Evolutionary conservation across 2,888 invertebrate genomes (phyloP).

Genomic region (Ectemnius lituratus): DNA sequence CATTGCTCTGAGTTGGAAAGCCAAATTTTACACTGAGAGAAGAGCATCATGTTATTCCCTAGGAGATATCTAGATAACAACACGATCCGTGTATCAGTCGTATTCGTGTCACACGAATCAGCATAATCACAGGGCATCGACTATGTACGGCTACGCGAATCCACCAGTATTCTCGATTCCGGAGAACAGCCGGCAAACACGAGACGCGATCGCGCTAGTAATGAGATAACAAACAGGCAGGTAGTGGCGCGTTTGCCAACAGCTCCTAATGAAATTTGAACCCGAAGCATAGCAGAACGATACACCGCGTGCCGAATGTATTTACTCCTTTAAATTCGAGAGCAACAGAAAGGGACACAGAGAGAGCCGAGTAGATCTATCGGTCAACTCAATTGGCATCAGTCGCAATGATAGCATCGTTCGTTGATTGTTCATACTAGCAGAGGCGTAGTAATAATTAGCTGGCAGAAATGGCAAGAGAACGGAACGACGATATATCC

Average conservation of each 20-base stretch:
- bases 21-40: too few relatives aligned
- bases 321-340: neutral
- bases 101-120: constrained; percentile 50
- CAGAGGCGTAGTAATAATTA: neutral
- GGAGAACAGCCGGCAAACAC: too few relatives aligned
- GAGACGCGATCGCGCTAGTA: too few relatives aligned
- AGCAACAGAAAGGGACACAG: too few relatives aligned
- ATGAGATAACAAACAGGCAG: neutral
- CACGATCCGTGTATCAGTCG: constrained; percentile 23
- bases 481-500: neutral
- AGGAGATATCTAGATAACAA: too few relatives aligned
- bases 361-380: too few relatives aligned
- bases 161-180: constrained; percentile 11
- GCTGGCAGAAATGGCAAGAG: neutral
- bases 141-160: neutral
- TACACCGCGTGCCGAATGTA: neutral
- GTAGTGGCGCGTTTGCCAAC: constrained; percentile 21
- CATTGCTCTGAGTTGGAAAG: too few relatives aligned
- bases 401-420: too few relatives aligned
- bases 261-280: constrained; percentile 2
- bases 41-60: too few relatives aligned
- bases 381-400: too few relatives aligned
- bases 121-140: constrained; percentile 5
- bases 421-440: neutral
- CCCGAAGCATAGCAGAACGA: neutral